Evolutionary conservation across 1,140 invertebrate species (phyloP), one percentile per base, ranked within the genome.

Genomic region (Nephila pilipes): DNA sequence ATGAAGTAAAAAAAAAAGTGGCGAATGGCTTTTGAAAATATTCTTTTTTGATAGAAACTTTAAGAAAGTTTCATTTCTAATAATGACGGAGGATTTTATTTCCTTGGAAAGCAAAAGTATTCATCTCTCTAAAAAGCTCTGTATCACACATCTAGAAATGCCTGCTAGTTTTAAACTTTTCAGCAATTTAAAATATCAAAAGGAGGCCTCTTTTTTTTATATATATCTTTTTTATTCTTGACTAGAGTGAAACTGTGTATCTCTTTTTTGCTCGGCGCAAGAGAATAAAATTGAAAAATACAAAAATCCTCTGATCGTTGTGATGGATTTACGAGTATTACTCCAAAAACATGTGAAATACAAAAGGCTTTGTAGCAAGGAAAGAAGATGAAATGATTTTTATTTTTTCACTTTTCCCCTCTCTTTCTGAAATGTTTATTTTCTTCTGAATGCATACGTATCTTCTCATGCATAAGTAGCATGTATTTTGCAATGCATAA

Each of bases 251-350:
- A 75, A 75, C 25, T 18, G 29, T 3, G 3, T 75, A 20, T 75
- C 32, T 75, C 29, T 16, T 36, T 29, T 69, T 12, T 69, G 29
- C 3, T 18, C 25, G 2, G 8, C n/a, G 25, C 58, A 22, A 6
- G 10, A 29, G 29, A 75, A 75, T 75, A 75, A 75, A 75, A 75
- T 75, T 32, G 65, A 75, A 75, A 65, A 25, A 65, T 25, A 65
- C 22, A 5, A 65, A 65, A 75, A 29, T 14, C 18, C 18, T 32
- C 4, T 25, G 29, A 75, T 16, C 65, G 29, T 20, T 75, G 65
- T 36, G 65, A 75, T 75, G 65, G 65, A 75, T 75, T 75, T 75
- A 75, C 25, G 65, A 75, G 65, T 75, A 75, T 75, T 36, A 75
- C 25, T 75, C 18, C 25, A 32, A 75, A 36, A 75, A 29, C 65